Evolutionary conservation across 2,113 vertebrate species (phyloP).

Genomic region (Beaufortia kweichowensis): DNA sequence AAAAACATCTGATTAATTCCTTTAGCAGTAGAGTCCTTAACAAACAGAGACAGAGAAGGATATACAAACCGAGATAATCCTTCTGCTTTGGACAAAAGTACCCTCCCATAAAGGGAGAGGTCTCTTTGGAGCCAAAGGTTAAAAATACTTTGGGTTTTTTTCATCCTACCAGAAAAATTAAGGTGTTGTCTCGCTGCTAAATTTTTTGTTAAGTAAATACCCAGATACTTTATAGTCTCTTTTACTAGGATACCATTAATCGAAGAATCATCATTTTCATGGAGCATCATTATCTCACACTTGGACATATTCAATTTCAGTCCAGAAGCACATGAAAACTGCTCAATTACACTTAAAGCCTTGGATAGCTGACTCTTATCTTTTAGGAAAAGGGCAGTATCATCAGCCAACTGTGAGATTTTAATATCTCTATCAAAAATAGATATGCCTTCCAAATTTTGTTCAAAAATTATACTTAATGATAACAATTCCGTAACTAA

Average conservation of each 20-base stretch:
- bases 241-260: no score
- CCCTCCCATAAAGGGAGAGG: neutral
- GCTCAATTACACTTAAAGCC: neutral
- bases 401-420: neutral
- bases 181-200: neutral
- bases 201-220: neutral
- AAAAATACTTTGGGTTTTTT: neutral
- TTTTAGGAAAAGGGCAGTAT: neutral
- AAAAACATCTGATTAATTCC: neutral
- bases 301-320: conserved; percentile 6
- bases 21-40: neutral
- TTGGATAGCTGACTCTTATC: neutral
- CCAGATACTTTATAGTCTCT: neutral
- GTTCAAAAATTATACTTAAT: neutral
- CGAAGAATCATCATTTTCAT: neutral
- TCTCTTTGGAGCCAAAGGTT: conserved; percentile 3
- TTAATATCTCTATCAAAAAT: neutral
- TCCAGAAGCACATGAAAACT: neutral
- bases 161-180: no score
- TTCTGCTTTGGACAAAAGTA: neutral
- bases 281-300: neutral
- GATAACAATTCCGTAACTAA: neutral
- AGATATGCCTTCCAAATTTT: neutral
- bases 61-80: neutral
- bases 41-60: neutral